A percentile compares a stretch with the other conserved stretches of the same genome.
These are phyloP conservation scores for Rhinichthys osculus DNA, from an alignment of 2,797 vertebrate genomes.

Conservation along the genomic window DNA sequence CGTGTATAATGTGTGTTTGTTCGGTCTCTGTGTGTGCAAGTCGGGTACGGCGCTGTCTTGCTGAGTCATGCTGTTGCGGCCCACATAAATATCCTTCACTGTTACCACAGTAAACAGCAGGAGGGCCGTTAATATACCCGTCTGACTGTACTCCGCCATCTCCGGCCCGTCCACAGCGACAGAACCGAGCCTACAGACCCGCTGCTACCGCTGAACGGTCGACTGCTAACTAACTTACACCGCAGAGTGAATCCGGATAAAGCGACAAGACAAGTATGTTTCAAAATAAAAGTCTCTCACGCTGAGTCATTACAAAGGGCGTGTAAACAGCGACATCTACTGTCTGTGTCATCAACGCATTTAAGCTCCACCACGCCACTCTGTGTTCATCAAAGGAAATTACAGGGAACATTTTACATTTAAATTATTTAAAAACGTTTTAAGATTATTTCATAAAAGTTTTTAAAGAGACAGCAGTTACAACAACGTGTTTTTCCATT, in stretches of 20 bases:
- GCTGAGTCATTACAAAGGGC: not conserved
- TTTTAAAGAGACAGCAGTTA: not conserved
- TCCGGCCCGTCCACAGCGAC: not conserved
- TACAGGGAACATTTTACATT: not conserved
- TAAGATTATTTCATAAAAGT: not conserved
- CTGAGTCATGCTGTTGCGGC: slow-evolving; percentile 52
- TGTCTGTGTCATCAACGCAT: not conserved
- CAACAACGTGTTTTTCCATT: not conserved
- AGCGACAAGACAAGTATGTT: not conserved
- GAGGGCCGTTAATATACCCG: slow-evolving; percentile 75
- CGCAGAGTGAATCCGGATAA: not conserved
- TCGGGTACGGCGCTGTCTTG: slow-evolving; percentile 48
- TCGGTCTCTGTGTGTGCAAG: slow-evolving; percentile 51
- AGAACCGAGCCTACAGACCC: not conserved
- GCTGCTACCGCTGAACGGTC: not conserved
- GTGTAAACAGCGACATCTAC: not conserved
- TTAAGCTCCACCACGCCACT: not conserved
- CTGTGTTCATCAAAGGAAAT: not conserved
- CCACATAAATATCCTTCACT: slow-evolving; percentile 75
- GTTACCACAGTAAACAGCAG: slow-evolving; percentile 78
- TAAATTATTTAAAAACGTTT: no score
- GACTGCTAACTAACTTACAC: no score
- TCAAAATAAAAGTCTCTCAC: slow-evolving; percentile 45
- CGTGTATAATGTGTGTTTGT: slow-evolving; percentile 68
- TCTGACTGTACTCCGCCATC: slow-evolving; percentile 80